These are phyloP conservation scores for Gorilla gorilla DNA, from an alignment of 2,113 vertebrate genomes.

Conservation along the genomic window DNA sequence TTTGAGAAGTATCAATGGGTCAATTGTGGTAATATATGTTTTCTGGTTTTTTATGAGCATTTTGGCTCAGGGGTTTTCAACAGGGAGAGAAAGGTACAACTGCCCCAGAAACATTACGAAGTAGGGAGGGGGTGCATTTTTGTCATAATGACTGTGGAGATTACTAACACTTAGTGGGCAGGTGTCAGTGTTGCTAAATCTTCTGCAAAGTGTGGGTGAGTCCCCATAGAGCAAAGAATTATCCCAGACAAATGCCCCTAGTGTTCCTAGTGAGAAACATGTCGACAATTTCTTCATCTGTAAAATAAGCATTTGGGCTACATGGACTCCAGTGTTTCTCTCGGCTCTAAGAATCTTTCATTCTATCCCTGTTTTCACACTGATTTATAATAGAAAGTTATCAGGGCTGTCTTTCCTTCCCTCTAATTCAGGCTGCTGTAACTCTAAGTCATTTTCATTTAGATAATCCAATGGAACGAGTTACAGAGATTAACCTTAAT, in stretches of 20 bases:
- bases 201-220: not conserved
- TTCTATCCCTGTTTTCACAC: not conserved
- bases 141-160: not conserved
- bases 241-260: not conserved
- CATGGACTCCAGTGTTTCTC: not conserved
- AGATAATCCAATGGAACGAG: not conserved
- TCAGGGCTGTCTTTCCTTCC: not conserved
- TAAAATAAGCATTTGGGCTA: conserved; percentile 1
- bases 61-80: not conserved
- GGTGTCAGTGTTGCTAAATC: not conserved
- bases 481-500: conserved; percentile 42
- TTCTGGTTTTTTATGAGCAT: not conserved
- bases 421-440: conserved; percentile 42
- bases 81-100: not conserved
- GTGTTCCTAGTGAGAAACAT: not conserved
- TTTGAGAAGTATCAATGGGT: not conserved
- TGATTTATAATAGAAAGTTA: not conserved
- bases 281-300: not conserved
- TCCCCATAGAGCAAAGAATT: not conserved
- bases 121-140: not conserved
- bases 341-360: conserved; percentile 19
- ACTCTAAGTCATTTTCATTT: conserved; percentile 45
- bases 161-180: not conserved
- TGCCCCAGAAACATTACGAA: not conserved
- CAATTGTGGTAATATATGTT: not conserved